Evolutionary conservation across 2,888 invertebrate species (phyloP), one percentile per base, ranked within the genome.

Genomic region (Acheta domesticus): DNA sequence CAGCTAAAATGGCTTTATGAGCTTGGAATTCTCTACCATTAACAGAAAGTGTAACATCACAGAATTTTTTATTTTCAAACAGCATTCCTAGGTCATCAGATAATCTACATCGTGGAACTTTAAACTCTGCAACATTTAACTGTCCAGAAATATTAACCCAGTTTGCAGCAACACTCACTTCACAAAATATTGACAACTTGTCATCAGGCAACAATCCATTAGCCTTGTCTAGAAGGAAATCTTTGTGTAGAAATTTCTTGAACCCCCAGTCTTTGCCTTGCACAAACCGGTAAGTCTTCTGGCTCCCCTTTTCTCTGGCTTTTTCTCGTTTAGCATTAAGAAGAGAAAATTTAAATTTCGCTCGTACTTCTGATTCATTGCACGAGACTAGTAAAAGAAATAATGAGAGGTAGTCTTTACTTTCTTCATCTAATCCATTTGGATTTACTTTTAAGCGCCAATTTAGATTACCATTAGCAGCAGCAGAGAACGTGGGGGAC

Each of bases 241-340:
- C 99, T 89, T 99, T 92, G 86, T 99, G 92, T 83, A 99, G 99
- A 87, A 99, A 99, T 88, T 99, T 99, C 89, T 99, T 99, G 90
- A 99, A 99, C 81, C 99, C 99, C 99, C 99, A 99, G 91, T 99
- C 99, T 89, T 99, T 99, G 85, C 99, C 99, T 90, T 99, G 99
- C 82, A 99, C 99, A 89, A 99, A 99, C 90, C 99, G 93, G 89
- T 99, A 99, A 83, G 99, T 99, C 87, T 99, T 87, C 86, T 93
- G 93, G 85, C 92, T 93, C 86, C 93, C 99, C 99, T 99, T 99
- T 84, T 99, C 99, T 91, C 99, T 99, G 86, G 99, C 99, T 90
- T 99, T 99, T 91, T 99, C 99, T 86, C 99, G 91, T 91, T 99
- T 99, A 87, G 99, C 98, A 90, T 99, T 99, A 89, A 99, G 92